A percentile compares a stretch with the other conserved stretches of the same genome.
These are phyloP conservation scores for Meleagris gallopavo DNA, from an alignment of 2,113 vertebrate genomes.

Conservation along the genomic window DNA sequence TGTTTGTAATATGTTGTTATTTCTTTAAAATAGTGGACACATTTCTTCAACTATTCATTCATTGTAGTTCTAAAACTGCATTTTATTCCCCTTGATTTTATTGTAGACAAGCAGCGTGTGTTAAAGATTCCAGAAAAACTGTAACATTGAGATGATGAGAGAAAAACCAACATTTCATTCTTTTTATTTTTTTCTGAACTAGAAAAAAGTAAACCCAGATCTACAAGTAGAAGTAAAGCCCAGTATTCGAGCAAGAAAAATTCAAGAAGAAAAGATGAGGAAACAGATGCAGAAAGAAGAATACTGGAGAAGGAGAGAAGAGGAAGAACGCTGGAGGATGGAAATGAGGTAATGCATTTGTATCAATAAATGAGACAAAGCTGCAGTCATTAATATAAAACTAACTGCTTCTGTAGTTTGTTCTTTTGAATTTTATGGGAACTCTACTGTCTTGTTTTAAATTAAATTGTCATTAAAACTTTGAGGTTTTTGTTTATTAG, in stretches of 20 bases:
- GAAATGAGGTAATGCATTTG: slow-evolving; percentile 89
- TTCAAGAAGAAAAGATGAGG: slow-evolving; percentile 98
- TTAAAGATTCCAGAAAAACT: neutral
- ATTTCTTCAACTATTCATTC: neutral
- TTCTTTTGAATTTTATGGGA: neutral
- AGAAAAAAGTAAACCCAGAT: slow-evolving; percentile 99
- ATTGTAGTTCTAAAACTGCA: neutral
- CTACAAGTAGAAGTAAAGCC: slow-evolving; percentile 98
- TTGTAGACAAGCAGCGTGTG: neutral
- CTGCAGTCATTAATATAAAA: neutral
- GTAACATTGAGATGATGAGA: neutral
- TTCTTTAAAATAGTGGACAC: neutral
- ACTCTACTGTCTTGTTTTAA: neutral
- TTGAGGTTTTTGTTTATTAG: neutral
- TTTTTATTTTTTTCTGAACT: neutral
- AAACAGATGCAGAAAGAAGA: slow-evolving; percentile 99
- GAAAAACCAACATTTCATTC: neutral
- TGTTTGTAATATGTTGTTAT: neutral
- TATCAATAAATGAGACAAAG: neutral
- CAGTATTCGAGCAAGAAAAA: slow-evolving; percentile 95
- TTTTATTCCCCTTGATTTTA: neutral
- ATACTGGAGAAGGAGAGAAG: slow-evolving; percentile 95
- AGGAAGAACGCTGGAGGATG: slow-evolving; percentile 98
- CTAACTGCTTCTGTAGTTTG: neutral
- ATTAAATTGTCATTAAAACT: neutral